These are phyloP conservation scores for Oligia strigilis DNA, from an alignment of 2,888 invertebrate genomes.

Conservation along the genomic window DNA sequence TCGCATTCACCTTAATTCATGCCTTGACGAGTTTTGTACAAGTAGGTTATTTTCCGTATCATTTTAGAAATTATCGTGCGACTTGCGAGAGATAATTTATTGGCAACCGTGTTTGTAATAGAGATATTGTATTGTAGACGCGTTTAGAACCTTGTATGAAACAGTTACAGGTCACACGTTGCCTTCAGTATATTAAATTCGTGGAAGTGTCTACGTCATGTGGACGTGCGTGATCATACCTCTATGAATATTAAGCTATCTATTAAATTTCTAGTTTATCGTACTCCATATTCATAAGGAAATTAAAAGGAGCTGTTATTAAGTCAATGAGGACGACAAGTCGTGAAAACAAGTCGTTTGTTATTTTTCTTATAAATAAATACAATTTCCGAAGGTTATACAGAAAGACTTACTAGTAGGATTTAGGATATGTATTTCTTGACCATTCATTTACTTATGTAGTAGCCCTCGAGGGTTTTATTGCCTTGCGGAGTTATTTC, in stretches of 20 bases:
- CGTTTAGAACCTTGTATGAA: constrained; percentile 49
- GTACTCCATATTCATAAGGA: constrained; percentile 58
- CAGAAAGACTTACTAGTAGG: neutral
- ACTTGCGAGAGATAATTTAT: constrained; percentile 47
- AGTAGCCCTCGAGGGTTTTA: constrained; percentile 1
- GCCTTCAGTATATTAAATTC: constrained; percentile 66
- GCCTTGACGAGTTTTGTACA: constrained; percentile 3
- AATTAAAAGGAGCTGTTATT: constrained; percentile 50
- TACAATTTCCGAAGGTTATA: constrained; percentile 5
- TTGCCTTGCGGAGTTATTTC: neutral
- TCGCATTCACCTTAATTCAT: constrained; percentile 4
- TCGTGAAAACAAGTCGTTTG: constrained; percentile 26
- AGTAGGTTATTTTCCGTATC: constrained; percentile 40
- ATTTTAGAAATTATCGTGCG: constrained; percentile 22
- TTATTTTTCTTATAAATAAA: constrained; percentile 20
- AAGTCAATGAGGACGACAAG: constrained; percentile 37
- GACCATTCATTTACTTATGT: neutral
- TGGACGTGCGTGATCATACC: constrained; percentile 64
- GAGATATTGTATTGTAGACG: constrained; percentile 48
- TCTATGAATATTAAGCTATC: constrained; percentile 52
- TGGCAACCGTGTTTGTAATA: constrained; percentile 54
- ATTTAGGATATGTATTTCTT: neutral
- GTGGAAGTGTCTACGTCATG: constrained; percentile 64
- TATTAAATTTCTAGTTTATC: constrained; percentile 62
- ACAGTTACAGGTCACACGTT: constrained; percentile 66